Conservation (phyloP, 2,113 vertebrate species). For the Halichoeres trimaculatus region DNA sequence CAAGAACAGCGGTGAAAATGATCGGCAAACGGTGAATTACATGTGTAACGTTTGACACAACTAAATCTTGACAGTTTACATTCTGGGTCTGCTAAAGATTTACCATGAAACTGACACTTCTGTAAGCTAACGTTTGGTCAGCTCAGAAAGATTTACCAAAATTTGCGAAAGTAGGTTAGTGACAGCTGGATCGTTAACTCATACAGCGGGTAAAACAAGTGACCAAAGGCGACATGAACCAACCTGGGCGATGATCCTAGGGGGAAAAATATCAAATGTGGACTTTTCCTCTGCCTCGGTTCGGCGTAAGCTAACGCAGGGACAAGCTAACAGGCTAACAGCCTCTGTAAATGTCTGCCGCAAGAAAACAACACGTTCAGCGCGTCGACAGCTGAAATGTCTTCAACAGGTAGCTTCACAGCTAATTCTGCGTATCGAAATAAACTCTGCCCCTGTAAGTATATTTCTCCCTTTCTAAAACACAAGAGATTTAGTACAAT, state of each 20-base stretch:
- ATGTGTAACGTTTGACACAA: background rate
- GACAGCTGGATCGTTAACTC: background rate
- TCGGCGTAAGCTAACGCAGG: constrained; percentile 59
- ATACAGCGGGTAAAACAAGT: background rate
- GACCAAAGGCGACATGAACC: constrained; percentile 22
- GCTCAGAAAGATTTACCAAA: constrained; percentile 4
- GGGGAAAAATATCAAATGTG: constrained; percentile 43
- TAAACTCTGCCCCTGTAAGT: constrained; percentile 20
- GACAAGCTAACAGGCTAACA: constrained; percentile 61
- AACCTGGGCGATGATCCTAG: constrained; percentile 63
- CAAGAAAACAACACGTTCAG: constrained; percentile 55
- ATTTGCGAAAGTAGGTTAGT: constrained; percentile 3
- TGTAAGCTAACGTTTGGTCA: constrained; percentile 50
- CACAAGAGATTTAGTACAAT: background rate
- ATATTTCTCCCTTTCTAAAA: constrained; percentile 20
- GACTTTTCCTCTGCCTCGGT: constrained; percentile 59
- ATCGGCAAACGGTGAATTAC: background rate
- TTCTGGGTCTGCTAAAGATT: background rate
- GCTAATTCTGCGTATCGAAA: constrained; percentile 17
- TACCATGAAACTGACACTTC: constrained; percentile 37
- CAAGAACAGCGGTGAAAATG: background rate
- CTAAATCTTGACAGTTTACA: background rate
- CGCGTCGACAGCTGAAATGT: constrained; percentile 32
- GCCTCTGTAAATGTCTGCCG: constrained; percentile 60
- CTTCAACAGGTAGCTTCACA: constrained; percentile 8